Conservation (phyloP, 2,113 vertebrate species). For the Cyphotilapia sp. region DNA sequence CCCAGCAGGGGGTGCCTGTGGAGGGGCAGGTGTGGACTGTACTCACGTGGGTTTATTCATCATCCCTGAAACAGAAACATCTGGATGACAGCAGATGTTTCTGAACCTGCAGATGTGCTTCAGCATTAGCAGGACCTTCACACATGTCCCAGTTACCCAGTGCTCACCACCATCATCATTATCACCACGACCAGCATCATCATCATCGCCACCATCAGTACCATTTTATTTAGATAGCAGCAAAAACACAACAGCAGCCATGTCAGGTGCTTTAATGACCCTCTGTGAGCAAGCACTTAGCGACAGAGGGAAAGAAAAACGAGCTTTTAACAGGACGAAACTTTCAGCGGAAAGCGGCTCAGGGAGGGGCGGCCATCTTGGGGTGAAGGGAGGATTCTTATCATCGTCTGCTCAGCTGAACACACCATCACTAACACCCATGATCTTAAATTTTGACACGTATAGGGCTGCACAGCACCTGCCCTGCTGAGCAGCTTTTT, state of each 20-base stretch:
- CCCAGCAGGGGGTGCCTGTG: neutral
- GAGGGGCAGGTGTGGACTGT: neutral
- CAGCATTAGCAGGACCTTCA: neutral
- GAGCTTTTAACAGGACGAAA: neutral
- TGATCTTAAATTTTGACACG: neutral
- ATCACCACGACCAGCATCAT: neutral
- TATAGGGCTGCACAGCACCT: neutral
- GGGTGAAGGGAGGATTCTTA: neutral
- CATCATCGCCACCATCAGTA: neutral
- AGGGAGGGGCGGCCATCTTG: neutral
- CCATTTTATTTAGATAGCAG: neutral
- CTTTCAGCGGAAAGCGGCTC: neutral
- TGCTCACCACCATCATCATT: neutral
- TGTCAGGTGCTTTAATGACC: neutral
- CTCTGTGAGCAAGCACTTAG: neutral
- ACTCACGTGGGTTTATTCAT: neutral
- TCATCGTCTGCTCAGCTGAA: neutral
- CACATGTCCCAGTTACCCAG: neutral
- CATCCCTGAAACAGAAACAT: neutral
- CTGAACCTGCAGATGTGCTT: neutral
- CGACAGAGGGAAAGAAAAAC: neutral
- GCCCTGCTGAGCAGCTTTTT: neutral
- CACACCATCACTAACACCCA: neutral
- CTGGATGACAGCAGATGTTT: neutral
- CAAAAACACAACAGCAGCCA: neutral